Evolutionary conservation across 92 coral and sea anemone species (phyloP), one percentile per base, ranked within the genome.

Genomic region (Palythoa caribaeorum): DNA sequence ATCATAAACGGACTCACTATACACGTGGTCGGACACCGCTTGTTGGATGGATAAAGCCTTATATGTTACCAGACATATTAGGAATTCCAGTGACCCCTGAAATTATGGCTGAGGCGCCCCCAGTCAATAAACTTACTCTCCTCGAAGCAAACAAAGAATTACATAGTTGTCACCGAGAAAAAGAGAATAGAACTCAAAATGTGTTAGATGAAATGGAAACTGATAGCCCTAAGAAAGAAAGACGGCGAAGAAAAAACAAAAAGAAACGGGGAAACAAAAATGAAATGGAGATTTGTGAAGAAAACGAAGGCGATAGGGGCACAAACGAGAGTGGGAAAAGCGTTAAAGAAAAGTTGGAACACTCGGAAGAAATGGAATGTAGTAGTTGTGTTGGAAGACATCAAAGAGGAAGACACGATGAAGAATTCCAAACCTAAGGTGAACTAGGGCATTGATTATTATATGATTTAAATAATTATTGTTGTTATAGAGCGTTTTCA

Each of bases 41-140:
- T 65, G 99, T 96, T 28, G 99, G 98, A 1, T 96, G 99, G 98
- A 89, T 96, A 9, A 95, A 96, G 80, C 93, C 94, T 48, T 89
- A 96, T 88, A 93, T 96, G 98, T 54, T 96, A 38, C 96, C 98
- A 35, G 97, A 90, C 76, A 91, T 96, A 19, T 78, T 95, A 17
- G 93, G 95, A 28, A 90, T 96, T 28, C 88, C 94, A 20, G 95
- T 96, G 6, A 89, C 95, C 55, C 94, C 88, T 37, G 93, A 87
- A 47, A 83, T 87, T 76, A 48, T 92, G 51, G 91, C 83, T 13
- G 89, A 88, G 76, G 88, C 91, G 17, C 99, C 99, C 59, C 63
- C 91, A 52, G 94, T 96, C 35, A 89, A 96, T 77, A 94, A 95
- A 91, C 90, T 91, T 10, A 91, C 94, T 16, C 86, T 96, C 12